phyloP scores from a whole-genome alignment of 2,888 invertebrate species.

The Caenorhabditis uteleia region DNA sequence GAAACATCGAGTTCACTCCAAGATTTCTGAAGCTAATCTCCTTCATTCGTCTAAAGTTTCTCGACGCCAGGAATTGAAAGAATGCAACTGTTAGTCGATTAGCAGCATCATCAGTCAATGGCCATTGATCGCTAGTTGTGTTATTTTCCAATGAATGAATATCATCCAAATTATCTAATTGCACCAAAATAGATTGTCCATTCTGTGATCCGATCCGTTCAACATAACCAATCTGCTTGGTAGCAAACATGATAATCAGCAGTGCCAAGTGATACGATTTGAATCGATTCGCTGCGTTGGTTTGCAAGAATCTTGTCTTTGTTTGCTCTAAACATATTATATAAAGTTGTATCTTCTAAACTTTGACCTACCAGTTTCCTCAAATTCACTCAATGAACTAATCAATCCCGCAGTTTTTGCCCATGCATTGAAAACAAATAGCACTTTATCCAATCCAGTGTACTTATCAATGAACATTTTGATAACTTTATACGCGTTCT shows the following conservation, averaged over 20 bases:
- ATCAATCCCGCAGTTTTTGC: constrained; percentile 6
- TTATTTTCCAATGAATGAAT: neutral
- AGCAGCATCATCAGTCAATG: neutral
- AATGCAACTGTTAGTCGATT: constrained; percentile 25
- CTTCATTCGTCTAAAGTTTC: constrained; percentile 16
- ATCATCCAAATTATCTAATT: neutral
- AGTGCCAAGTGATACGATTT: constrained; percentile 18
- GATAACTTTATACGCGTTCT: too few relatives aligned
- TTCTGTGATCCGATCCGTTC: constrained; percentile 3
- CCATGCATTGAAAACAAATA: constrained; percentile 37
- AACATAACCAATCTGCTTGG: neutral
- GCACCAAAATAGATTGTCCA: constrained; percentile 5
- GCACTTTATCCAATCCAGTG: constrained; percentile 22
- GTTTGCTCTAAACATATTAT: too few relatives aligned
- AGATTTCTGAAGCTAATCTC: constrained; percentile 5
- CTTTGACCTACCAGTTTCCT: too few relatives aligned
- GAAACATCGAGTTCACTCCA: constrained; percentile 13
- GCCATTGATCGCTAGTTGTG: too few relatives aligned
- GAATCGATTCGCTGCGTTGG: constrained; percentile 4
- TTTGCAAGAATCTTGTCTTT: too few relatives aligned
- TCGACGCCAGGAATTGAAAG: constrained; percentile 28
- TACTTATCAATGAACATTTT: too few relatives aligned
- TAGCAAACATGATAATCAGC: constrained; percentile 25
- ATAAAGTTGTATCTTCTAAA: too few relatives aligned
- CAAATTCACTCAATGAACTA: too few relatives aligned